phyloP scores from a whole-genome alignment of 2,888 invertebrate genomes.

The Torymus aiolomorphi region DNA sequence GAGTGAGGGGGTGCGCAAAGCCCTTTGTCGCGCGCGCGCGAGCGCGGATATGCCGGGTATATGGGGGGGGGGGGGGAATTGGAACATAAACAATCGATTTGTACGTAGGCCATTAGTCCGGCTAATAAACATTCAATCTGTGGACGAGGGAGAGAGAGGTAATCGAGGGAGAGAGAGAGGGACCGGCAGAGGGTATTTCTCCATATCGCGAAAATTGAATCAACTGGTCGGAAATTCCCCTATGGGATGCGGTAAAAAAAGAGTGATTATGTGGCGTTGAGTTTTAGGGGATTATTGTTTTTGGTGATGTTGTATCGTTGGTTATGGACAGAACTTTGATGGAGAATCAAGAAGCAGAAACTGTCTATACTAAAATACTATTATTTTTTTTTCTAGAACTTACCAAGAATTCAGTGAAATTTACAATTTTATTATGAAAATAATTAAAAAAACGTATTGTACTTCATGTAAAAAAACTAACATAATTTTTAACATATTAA shows the following conservation, averaged over 20 bases:
- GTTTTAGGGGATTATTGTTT: too few species aligned
- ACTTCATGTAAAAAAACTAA: too few species aligned
- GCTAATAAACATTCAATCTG: slow-evolving; percentile 49
- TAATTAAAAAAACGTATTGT: too few species aligned
- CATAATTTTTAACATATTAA: too few species aligned
- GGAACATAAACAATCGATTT: slow-evolving; percentile 43
- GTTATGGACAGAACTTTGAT: too few species aligned
- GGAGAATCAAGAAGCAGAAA: too few species aligned
- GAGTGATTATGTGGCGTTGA: too few species aligned
- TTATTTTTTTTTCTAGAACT: too few species aligned
- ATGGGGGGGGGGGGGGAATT: slow-evolving; percentile 12
- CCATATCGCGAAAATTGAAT: slow-evolving; percentile 45
- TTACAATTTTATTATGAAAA: too few species aligned
- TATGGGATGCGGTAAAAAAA: not conserved
- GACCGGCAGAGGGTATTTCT: slow-evolving; percentile 15
- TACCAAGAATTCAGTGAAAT: too few species aligned
- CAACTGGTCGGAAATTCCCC: not conserved
- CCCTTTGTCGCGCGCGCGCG: slow-evolving; percentile 1
- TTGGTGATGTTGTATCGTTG: too few species aligned
- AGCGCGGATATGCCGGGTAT: not conserved
- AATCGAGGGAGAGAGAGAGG: slow-evolving; percentile 7
- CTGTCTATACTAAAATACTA: too few species aligned
- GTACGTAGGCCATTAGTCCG: slow-evolving; percentile 40
- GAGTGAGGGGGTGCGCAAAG: slow-evolving; percentile 22
- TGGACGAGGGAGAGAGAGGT: not conserved